phyloP scores from a whole-genome alignment of 2,888 invertebrate species.

The Drosophila basisetae region DNA sequence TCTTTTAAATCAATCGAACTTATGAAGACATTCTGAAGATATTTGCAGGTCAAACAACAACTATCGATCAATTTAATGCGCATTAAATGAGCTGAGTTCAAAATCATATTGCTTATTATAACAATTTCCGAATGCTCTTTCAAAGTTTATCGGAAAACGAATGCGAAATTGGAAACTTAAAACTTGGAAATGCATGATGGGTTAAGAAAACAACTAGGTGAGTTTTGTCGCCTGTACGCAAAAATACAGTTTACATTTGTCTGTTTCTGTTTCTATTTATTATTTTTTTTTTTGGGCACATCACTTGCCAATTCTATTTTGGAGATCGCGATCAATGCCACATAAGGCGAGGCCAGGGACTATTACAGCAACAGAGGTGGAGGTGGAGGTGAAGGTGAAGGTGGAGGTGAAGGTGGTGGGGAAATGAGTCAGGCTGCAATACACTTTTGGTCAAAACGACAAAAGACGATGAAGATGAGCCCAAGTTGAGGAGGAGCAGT shows the following conservation, averaged over 20 bases:
- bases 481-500: slow-evolving; percentile 36
- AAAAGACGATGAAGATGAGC: slow-evolving; percentile 21
- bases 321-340: slow-evolving; percentile 45
- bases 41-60: background rate
- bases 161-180: background rate
- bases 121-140: background rate
- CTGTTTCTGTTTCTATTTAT: background rate
- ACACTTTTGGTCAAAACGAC: slow-evolving; percentile 47
- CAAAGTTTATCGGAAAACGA: background rate
- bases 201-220: slow-evolving; percentile 9
- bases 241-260: slow-evolving; percentile 5
- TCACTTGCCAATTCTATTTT: slow-evolving; percentile 55
- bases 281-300: slow-evolving; percentile 1
- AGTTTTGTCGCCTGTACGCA: slow-evolving; percentile 41
- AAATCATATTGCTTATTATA: background rate
- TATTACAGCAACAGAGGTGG: slow-evolving; percentile 34
- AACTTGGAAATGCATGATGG: background rate
- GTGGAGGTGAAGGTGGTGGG: background rate
- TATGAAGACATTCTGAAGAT: background rate
- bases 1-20: slow-evolving; percentile 5
- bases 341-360: slow-evolving; percentile 51
- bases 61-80: background rate
- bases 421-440: slow-evolving; percentile 8
- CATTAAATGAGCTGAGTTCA: background rate
- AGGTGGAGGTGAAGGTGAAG: background rate